These are phyloP conservation scores for Pachymerium ferrugineum DNA, from an alignment of 2,888 invertebrate species.

Conservation along the genomic window DNA sequence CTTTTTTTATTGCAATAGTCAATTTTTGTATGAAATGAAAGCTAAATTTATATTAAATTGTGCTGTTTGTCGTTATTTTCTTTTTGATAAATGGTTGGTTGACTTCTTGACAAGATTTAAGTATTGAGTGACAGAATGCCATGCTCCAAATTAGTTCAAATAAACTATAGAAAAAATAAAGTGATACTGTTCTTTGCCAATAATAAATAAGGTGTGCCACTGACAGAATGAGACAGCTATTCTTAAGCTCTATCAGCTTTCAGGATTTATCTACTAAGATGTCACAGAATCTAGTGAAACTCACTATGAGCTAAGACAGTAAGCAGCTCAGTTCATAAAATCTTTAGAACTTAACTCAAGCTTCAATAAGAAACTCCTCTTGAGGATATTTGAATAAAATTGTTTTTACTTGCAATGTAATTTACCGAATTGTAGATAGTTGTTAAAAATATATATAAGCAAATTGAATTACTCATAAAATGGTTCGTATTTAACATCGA, in stretches of 20 bases:
- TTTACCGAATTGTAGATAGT: too few relatives aligned
- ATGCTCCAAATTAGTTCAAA: too few relatives aligned
- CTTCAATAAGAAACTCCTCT: neutral
- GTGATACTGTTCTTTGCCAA: neutral
- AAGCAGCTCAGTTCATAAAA: neutral
- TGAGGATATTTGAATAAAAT: neutral
- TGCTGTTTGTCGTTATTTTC: too few relatives aligned
- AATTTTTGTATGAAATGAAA: too few relatives aligned
- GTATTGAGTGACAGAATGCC: too few relatives aligned
- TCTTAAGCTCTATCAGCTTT: neutral
- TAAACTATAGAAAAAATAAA: neutral
- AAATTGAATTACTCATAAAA: too few relatives aligned
- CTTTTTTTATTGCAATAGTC: too few relatives aligned
- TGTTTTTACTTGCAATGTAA: neutral
- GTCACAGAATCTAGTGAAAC: neutral
- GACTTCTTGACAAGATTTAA: too few relatives aligned
- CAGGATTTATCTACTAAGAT: neutral
- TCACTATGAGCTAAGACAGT: neutral
- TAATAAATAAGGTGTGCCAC: neutral
- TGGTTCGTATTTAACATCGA: too few relatives aligned
- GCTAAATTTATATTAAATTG: too few relatives aligned
- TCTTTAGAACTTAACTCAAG: neutral
- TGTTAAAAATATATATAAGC: too few relatives aligned
- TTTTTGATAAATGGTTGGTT: too few relatives aligned
- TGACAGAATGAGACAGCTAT: neutral